Evolutionary conservation across 2,797 vertebrate species (phyloP).

Genomic region (Synaphobranchus kaupii): DNA sequence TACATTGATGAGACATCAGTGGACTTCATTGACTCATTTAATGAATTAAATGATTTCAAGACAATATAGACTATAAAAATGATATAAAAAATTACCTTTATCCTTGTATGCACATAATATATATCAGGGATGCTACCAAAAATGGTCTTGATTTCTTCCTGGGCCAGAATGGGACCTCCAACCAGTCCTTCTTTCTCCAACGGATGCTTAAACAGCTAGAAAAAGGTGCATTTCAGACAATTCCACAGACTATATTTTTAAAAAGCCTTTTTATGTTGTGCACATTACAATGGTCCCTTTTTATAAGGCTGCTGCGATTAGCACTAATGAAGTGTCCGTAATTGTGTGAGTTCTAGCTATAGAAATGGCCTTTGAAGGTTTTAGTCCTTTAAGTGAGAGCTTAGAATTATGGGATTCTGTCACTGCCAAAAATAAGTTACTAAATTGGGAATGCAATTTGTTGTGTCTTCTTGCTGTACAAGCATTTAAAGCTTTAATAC

Average conservation of each 20-base stretch:
- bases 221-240: slow-evolving; percentile 8
- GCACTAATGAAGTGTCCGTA: background rate
- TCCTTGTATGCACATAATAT: slow-evolving; percentile 92
- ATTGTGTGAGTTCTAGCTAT: background rate
- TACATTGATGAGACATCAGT: background rate
- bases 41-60: background rate
- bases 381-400: too few species aligned
- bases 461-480: too few species aligned
- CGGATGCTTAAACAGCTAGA: slow-evolving; percentile 91
- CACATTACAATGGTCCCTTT: background rate
- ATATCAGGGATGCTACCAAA: slow-evolving; percentile 98
- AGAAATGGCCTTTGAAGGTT: too few species aligned
- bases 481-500: too few species aligned
- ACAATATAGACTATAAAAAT: background rate
- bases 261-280: background rate
- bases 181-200: slow-evolving; percentile 93
- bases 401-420: too few species aligned
- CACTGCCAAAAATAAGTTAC: background rate
- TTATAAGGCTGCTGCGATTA: background rate
- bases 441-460: too few species aligned
- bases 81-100: slow-evolving; percentile 78
- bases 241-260: background rate
- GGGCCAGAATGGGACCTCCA: slow-evolving; percentile 93
- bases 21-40: too few species aligned
- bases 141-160: slow-evolving; percentile 96